These are phyloP conservation scores for Drosophila sproati DNA, from an alignment of 1,140 invertebrate genomes.

Conservation along the genomic window DNA sequence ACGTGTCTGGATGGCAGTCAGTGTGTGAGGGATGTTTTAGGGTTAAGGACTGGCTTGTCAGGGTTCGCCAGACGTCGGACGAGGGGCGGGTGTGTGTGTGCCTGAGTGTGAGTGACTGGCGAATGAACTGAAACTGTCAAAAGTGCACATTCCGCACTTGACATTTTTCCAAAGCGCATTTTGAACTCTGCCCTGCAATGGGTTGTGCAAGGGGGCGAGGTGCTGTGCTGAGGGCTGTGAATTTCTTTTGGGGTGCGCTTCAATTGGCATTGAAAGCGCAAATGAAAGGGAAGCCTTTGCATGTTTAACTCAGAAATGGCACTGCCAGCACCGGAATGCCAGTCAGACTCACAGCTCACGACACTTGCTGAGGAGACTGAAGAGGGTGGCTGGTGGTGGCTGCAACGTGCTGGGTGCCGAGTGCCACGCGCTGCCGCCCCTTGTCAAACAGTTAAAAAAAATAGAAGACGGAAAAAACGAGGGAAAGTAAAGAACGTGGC, in stretches of 20 bases:
- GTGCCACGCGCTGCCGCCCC: slow-evolving; percentile 45
- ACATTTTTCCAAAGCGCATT: slow-evolving; percentile 79
- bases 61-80: slow-evolving; percentile 17
- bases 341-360: slow-evolving; percentile 37
- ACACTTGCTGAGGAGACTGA: not conserved
- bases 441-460: slow-evolving; percentile 53
- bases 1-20: slow-evolving; percentile 70
- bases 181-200: slow-evolving; percentile 54
- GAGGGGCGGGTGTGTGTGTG: not conserved
- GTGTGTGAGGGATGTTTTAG: slow-evolving; percentile 62
- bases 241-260: slow-evolving; percentile 32
- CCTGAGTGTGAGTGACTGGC: slow-evolving; percentile 42
- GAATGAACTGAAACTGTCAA: slow-evolving; percentile 83
- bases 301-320: slow-evolving; percentile 46
- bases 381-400: not conserved
- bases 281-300: slow-evolving; percentile 73
- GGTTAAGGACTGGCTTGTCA: slow-evolving; percentile 46
- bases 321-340: slow-evolving; percentile 70
- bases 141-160: slow-evolving; percentile 83
- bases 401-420: not conserved
- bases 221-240: slow-evolving; percentile 7
- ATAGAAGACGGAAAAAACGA: slow-evolving; percentile 24
- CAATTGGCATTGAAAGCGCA: slow-evolving; percentile 63
- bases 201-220: not conserved
- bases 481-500: slow-evolving; percentile 38